These are phyloP conservation scores for Arge pagana DNA, from an alignment of 2,888 invertebrate genomes.

Conservation along the genomic window DNA sequence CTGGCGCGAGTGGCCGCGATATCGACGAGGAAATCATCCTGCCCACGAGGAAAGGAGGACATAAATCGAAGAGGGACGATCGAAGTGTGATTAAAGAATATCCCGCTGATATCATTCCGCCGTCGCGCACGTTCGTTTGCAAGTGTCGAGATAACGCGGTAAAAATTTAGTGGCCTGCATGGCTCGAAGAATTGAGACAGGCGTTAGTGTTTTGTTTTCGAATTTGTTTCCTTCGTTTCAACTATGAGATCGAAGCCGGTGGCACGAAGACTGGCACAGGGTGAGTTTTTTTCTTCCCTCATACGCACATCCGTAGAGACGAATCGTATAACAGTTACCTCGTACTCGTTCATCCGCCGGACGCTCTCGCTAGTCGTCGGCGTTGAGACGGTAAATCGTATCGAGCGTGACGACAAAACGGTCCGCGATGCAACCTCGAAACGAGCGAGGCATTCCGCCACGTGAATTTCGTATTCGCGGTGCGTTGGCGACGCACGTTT, in stretches of 20 bases:
- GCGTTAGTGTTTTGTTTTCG: constrained; percentile 51
- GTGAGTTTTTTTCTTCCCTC: constrained; percentile 57
- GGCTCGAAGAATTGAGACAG: constrained; percentile 48
- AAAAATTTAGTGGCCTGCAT: constrained; percentile 38
- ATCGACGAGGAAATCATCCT: too few species aligned
- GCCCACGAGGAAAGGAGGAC: too few species aligned
- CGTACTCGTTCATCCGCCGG: constrained; percentile 20
- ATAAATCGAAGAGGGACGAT: too few species aligned
- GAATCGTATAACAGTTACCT: constrained; percentile 15
- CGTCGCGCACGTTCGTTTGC: too few species aligned
- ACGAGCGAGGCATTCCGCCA: too few species aligned
- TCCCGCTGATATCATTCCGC: too few species aligned
- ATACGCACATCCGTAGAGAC: constrained; percentile 1
- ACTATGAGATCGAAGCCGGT: constrained; percentile 76
- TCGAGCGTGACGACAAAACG: background rate
- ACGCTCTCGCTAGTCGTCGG: constrained; percentile 18
- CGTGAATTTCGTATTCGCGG: too few species aligned
- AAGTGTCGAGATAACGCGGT: background rate
- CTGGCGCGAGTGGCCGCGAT: too few species aligned
- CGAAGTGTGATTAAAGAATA: too few species aligned
- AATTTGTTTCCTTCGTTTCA: constrained; percentile 41
- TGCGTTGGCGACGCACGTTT: too few species aligned
- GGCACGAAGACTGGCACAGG: constrained; percentile 72
- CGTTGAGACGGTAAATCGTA: too few species aligned
- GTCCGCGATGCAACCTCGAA: too few species aligned